Evolutionary conservation across 2,113 vertebrate genomes (phyloP).

Genomic region (Paramormyrops kingsleyae): DNA sequence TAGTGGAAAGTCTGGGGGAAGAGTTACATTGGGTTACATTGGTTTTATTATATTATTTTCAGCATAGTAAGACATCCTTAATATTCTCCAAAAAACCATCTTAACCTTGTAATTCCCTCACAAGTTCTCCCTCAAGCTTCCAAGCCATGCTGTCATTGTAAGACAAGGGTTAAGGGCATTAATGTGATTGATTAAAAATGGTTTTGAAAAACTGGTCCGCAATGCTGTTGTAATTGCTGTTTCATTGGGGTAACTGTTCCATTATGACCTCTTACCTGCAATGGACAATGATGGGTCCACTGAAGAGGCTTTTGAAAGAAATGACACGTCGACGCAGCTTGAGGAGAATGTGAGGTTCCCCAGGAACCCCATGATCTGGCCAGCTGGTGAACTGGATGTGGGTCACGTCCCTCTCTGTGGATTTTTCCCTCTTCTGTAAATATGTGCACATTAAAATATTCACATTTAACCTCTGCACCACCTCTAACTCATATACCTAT

Average conservation of each 20-base stretch:
- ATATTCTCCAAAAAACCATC: background rate
- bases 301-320: constrained; percentile 88
- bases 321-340: constrained; percentile 86
- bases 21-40: background rate
- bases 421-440: constrained; percentile 69
- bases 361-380: constrained; percentile 93
- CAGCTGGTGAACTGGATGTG: constrained; percentile 96
- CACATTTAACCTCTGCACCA: background rate
- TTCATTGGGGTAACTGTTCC: background rate
- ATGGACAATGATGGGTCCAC: constrained; percentile 85
- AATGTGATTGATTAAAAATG: background rate
- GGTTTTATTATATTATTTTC: background rate
- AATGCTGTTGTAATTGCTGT: background rate
- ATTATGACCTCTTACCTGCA: constrained; percentile 73
- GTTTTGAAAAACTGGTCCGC: background rate
- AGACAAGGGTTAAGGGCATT: background rate
- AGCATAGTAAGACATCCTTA: background rate
- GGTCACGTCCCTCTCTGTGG: constrained; percentile 76
- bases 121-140: background rate
- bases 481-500: background rate
- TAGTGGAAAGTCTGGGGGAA: background rate
- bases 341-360: constrained; percentile 83
- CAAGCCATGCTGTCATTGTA: background rate
- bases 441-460: background rate
- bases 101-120: background rate